Conservation (phyloP, 2,113 vertebrate genomes). For the Cyrtonyx montezumae region DNA sequence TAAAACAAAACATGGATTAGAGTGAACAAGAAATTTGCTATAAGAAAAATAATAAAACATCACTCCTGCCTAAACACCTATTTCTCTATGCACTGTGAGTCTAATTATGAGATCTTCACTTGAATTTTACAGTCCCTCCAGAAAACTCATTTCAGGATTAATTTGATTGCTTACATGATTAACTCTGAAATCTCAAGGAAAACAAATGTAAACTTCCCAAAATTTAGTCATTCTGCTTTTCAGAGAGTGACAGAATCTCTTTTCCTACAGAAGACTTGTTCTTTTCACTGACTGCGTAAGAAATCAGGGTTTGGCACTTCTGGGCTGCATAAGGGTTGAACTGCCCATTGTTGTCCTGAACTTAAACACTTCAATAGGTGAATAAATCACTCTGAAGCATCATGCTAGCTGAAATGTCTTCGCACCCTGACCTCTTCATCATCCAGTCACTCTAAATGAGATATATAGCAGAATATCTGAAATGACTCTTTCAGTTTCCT, state of each 20-base stretch:
- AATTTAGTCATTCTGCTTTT: not conserved
- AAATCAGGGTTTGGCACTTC: not conserved
- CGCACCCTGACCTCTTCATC: fast-evolving
- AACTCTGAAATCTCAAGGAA: not conserved
- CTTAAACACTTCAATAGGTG: not conserved
- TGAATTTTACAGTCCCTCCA: not conserved
- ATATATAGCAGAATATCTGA: not conserved
- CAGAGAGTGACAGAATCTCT: not conserved
- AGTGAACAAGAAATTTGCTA: not conserved
- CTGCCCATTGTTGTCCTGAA: not conserved
- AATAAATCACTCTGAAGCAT: not conserved
- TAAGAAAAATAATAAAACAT: not conserved
- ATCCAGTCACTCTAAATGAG: not conserved
- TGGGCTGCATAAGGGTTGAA: not conserved
- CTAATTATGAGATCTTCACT: not conserved
- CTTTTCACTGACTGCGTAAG: not conserved
- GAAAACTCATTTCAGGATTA: not conserved
- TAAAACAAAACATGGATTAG: not conserved
- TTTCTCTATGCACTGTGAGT: not conserved
- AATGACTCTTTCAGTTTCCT: not conserved
- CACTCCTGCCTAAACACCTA: not conserved
- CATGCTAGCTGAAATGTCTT: not conserved
- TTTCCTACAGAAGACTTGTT: not conserved
- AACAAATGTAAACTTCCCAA: not conserved
- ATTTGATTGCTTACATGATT: not conserved